phyloP scores from a whole-genome alignment of 2,888 invertebrate genomes.

The Drosophila cracens region DNA sequence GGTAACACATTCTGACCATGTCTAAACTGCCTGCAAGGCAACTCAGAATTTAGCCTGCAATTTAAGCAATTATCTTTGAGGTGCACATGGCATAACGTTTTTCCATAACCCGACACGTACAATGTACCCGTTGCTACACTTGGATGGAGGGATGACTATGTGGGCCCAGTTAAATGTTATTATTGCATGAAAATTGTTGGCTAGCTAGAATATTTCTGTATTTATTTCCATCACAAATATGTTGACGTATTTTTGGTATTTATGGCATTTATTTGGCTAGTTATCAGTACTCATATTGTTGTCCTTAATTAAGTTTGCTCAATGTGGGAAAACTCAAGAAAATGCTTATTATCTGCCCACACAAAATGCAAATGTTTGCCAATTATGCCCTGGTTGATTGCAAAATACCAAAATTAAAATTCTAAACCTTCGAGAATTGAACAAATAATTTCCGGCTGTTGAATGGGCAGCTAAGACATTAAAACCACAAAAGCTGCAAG shows the following conservation, averaged over 20 bases:
- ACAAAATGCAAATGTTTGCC: conserved; percentile 43
- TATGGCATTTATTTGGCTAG: conserved; percentile 18
- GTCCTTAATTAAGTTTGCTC: conserved; percentile 38
- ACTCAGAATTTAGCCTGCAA: conserved; percentile 64
- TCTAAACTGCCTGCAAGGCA: conserved; percentile 29
- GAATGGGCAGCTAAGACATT: conserved; percentile 17
- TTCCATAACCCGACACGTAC: conserved; percentile 59
- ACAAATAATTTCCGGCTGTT: conserved; percentile 31
- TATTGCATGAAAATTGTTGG: conserved; percentile 34
- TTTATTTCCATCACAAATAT: conserved; percentile 23
- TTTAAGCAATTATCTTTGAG: conserved; percentile 70
- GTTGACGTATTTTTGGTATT: conserved; percentile 17
- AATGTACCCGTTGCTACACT: background rate
- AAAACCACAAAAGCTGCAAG: conserved; percentile 15
- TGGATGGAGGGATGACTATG: background rate
- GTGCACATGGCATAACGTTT: conserved; percentile 53
- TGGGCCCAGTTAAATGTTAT: conserved; percentile 34
- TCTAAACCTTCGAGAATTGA: conserved; percentile 2
- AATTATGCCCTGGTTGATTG: conserved; percentile 28
- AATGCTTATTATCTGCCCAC: conserved; percentile 31
- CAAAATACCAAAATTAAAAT: conserved; percentile 8
- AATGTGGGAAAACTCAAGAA: conserved; percentile 12
- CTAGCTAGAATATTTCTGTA: conserved; percentile 15
- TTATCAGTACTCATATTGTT: conserved; percentile 13
- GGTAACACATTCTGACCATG: conserved; percentile 31